Conservation (phyloP, 1,140 invertebrate species). For the Neodiprion virginianus region DNA sequence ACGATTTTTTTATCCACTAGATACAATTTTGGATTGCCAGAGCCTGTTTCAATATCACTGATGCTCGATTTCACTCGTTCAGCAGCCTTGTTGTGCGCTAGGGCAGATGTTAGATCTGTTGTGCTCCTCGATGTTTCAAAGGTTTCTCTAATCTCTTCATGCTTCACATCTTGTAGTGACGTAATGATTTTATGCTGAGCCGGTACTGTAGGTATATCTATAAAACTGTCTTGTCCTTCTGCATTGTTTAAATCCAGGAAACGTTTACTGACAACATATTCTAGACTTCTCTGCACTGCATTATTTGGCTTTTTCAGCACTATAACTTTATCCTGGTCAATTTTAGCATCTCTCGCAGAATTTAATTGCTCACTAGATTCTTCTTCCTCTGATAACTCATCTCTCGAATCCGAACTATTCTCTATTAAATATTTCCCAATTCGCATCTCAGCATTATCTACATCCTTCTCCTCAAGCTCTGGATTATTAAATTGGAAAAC, state of each 20-base stretch:
- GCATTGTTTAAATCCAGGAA: background rate
- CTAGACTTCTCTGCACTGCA: background rate
- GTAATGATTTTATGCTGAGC: background rate
- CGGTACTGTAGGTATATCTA: background rate
- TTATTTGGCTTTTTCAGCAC: background rate
- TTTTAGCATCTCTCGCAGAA: background rate
- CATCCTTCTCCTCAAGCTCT: background rate
- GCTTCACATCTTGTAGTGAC: background rate
- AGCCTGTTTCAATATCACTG: background rate
- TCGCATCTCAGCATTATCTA: background rate
- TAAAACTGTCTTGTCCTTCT: background rate
- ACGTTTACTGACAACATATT: background rate
- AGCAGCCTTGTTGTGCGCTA: background rate
- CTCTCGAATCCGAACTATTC: background rate
- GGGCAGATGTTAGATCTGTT: background rate
- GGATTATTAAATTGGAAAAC: background rate
- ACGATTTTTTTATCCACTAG: background rate
- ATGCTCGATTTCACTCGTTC: background rate
- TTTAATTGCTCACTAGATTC: background rate
- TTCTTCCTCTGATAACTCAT: background rate
- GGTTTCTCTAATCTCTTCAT: background rate
- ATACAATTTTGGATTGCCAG: background rate
- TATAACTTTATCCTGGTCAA: background rate
- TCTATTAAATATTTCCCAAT: background rate
- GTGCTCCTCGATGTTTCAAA: background rate